These are phyloP conservation scores for Dynastes maya DNA, from an alignment of 2,888 invertebrate species.

Conservation along the genomic window DNA sequence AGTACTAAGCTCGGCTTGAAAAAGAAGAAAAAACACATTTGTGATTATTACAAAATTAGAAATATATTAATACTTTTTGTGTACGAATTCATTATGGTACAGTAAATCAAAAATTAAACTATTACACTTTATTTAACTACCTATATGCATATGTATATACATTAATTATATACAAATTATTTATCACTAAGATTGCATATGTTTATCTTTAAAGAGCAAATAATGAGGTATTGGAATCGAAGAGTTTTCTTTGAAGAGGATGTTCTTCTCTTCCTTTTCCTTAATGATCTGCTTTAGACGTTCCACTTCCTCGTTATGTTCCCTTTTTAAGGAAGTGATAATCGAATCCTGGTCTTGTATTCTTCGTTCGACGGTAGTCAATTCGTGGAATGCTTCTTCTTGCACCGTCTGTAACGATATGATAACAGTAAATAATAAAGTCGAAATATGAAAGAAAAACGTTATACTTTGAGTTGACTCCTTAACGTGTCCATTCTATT, in stretches of 20 bases:
- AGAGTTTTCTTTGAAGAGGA: conserved; percentile 62
- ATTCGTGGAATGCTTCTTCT: conserved; percentile 72
- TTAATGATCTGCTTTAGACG: conserved; percentile 69
- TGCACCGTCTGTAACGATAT: conserved; percentile 70
- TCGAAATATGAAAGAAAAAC: not conserved
- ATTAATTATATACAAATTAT: conserved; percentile 32
- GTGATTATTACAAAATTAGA: not conserved
- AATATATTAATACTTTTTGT: not conserved
- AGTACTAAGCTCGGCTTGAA: too few relatives aligned
- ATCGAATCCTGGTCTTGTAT: conserved; percentile 71
- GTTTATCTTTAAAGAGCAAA: conserved; percentile 66
- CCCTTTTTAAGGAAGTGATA: conserved; percentile 70
- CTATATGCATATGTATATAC: not conserved
- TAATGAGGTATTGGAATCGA: conserved; percentile 64
- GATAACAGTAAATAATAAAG: not conserved
- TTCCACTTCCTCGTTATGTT: conserved; percentile 71
- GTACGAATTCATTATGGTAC: not conserved
- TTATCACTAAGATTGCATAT: conserved; percentile 53
- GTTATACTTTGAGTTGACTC: conserved; percentile 70
- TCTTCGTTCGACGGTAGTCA: conserved; percentile 71
- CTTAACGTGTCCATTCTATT: conserved; percentile 71
- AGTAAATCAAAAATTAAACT: not conserved
- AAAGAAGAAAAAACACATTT: too few relatives aligned
- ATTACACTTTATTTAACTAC: conserved; percentile 17
- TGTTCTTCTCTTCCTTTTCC: conserved; percentile 70